A percentile compares a stretch with the other conserved stretches of the same genome.
phyloP scores from a whole-genome alignment of 35 echinoderm and acorn worm genomes.

The Ophioderma brevispina region DNA sequence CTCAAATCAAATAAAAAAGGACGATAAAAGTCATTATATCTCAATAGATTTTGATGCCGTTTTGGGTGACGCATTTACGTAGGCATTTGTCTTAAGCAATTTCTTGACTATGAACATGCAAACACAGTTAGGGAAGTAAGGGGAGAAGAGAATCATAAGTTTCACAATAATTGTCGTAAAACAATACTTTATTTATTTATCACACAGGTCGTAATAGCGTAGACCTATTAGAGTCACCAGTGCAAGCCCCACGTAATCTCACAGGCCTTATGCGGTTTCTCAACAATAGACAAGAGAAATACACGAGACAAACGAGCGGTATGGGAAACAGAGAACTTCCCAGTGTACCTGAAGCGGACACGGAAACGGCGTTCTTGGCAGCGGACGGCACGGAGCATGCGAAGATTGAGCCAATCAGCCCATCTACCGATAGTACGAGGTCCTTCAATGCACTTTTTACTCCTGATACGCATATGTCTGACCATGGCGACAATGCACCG shows the following conservation, averaged over 20 bases:
- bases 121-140: no score
- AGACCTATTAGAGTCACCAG: background rate
- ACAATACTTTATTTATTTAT: no score
- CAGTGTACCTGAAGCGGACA: background rate
- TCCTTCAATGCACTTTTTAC: background rate
- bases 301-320: background rate
- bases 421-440: background rate
- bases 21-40: no score
- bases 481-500: no score
- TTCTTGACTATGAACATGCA: no score
- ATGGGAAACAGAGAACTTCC: background rate
- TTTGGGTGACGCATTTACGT: no score
- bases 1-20: no score
- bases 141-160: no score
- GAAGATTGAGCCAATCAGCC: background rate
- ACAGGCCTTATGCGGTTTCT: background rate
- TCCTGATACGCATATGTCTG: no score
- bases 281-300: background rate
- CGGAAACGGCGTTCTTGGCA: background rate
- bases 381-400: background rate
- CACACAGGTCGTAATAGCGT: background rate
- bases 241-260: background rate
- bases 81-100: no score
- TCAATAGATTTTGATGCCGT: no score
- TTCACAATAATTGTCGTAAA: no score